Base-by-base conservation (phyloP, 2,797 vertebrate genomes). In the Todus mexicanus region DNA sequence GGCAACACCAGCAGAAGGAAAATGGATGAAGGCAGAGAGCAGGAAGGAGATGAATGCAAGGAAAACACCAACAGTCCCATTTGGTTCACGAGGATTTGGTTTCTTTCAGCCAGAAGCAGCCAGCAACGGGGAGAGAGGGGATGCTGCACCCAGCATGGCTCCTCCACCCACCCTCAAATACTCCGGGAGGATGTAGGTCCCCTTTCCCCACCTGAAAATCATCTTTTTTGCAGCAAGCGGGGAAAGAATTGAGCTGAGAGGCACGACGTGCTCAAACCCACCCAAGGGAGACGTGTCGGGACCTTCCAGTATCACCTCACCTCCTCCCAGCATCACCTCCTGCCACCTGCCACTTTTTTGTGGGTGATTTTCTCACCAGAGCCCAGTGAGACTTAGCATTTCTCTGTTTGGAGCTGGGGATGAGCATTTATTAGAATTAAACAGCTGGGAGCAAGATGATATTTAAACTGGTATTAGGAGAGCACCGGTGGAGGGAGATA, bases 371-470 rank as follows among this genome's bases (percentile, higher is more conserved):
- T 33, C 63, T 25, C 17, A 1, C 3, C 3, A 3, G 35, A 27
- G 69, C 79, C 89, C 96, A 33, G 95, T 48, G 98, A 96, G 97
- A 97, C 76, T 8, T 57, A 48, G 37, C 94, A 91, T 92, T 96
- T 94, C 37, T 71, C 19, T 17, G n/a, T 57, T 40, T 81, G 53
- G 88, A 90, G 71, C 59, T 61, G 0, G 2, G 69, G 69, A 26
- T 76, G 48, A 89, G 54, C 97, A 50, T 96, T 98, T 98, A 97
- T 98, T 97, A 97, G 97, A 96, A 93, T 92, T 90, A 97, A 98
- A 95, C 98, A 98, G 97, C 98, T 98, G 98, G 98, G 98, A 98
- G 97, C 95, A 70, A 97, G 96, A 97, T 97, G 98, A 97, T 98
- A 98, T 98, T 98, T 98, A 98, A 96, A 97, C 89, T 93, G 97